Evolutionary conservation across 2,113 vertebrate genomes (phyloP), one percentile per base, ranked within the genome.

Genomic region (Anhinga anhinga): DNA sequence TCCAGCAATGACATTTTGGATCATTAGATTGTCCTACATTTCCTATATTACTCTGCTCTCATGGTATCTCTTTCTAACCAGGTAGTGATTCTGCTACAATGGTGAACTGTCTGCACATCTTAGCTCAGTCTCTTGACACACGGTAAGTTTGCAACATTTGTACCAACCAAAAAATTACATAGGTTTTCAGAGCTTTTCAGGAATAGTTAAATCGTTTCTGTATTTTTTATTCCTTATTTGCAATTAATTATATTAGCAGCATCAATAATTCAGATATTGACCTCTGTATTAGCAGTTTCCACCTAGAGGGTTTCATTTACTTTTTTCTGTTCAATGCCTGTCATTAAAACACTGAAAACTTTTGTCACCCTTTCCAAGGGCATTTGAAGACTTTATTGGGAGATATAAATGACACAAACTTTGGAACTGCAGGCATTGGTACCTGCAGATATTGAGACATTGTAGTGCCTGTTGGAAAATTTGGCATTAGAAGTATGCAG

Each of bases 41-140:
- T 82, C 34, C 59, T 73, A 4, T 77, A 12, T 20, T 72, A 1
- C 16, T 67, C 32, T 83, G 30, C 14, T 82, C 63, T 95, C n/a
- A 92, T 8, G 29, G 30, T 45, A 27, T 67, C 44, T 78, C 73
- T 65, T 74, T 95, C 93, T 76, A 78, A 96, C 73, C 91, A 99
- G 99, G 99, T 61, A 99, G 98, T 42, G 99, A 99, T 96, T 99
- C 99, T 65, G 95, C 98, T 66, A 99, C 99, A 44, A 99, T 99
- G 98, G 99, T 99, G 95, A 99, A 99, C 98, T 99, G 99, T 97
- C 98, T 99, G 89, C 99, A 99, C 84, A 99, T 99, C 95, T 98
- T 99, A 98, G 99, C 99, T 74, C 99, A 99, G 96, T 99, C 99
- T 7, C 98, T 99, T 82, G 99, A 99, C 95, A 99, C 99, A 86